Conservation (phyloP, 2,888 invertebrate genomes). For the Andrena bucephala region DNA sequence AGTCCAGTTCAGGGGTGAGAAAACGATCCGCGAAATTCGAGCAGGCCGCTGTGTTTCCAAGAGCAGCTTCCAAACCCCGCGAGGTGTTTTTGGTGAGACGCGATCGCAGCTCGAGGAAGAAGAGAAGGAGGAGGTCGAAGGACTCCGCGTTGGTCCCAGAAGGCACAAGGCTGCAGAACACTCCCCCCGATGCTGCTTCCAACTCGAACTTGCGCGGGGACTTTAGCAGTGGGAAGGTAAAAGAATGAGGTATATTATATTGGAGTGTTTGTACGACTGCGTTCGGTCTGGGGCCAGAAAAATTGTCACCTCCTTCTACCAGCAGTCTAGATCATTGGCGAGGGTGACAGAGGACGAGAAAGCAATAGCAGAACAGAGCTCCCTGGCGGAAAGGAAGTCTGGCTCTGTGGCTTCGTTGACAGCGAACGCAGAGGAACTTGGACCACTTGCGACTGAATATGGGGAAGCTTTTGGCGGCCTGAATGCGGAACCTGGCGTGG, state of each 20-base stretch:
- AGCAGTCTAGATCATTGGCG: constrained; percentile 9
- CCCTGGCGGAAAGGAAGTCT: constrained; percentile 3
- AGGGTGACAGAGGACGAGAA: constrained; percentile 29
- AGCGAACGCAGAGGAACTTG: constrained; percentile 61
- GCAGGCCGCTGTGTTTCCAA: background rate
- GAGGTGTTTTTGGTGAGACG: constrained; percentile 59
- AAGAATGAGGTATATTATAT: background rate
- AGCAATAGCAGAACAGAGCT: background rate
- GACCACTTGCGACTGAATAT: constrained; percentile 72
- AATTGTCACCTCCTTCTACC: background rate
- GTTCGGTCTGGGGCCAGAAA: too few species aligned
- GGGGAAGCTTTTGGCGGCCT: constrained; percentile 78
- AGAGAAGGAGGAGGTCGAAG: constrained; percentile 32
- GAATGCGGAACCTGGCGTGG: constrained; percentile 67
- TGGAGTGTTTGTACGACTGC: background rate
- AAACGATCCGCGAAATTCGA: constrained; percentile 22
- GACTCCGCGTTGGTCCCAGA: background rate
- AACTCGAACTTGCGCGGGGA: constrained; percentile 13
- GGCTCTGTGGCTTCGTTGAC: constrained; percentile 49
- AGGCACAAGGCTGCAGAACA: background rate
- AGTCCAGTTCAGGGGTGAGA: background rate
- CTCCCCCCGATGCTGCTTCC: background rate
- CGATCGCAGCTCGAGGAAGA: constrained; percentile 41
- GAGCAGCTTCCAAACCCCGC: constrained; percentile 43
- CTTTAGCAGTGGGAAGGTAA: constrained; percentile 34